Conservation (phyloP, 2,888 invertebrate genomes). For the Scaptomyza polygonia region DNA sequence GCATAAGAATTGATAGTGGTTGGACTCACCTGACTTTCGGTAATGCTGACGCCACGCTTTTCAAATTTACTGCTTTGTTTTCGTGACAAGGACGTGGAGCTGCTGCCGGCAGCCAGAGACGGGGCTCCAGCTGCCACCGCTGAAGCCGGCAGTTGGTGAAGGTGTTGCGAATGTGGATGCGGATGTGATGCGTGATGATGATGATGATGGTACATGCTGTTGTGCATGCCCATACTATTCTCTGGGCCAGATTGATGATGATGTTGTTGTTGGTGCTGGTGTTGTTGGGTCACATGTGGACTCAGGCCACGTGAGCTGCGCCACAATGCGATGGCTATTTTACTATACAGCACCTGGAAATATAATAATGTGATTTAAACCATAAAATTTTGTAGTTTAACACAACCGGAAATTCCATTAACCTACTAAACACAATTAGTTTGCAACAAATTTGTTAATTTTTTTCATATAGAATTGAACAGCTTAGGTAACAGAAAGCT, state of each 20-base stretch:
- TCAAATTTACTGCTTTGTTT: slow-evolving; percentile 85
- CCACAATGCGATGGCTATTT: slow-evolving; percentile 94
- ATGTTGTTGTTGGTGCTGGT: slow-evolving; percentile 55
- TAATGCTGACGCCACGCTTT: slow-evolving; percentile 84
- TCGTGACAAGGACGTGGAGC: slow-evolving; percentile 80
- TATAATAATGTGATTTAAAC: slow-evolving; percentile 7
- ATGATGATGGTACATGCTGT: slow-evolving; percentile 79
- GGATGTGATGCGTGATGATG: slow-evolving; percentile 59
- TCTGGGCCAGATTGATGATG: slow-evolving; percentile 57
- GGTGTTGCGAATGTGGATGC: slow-evolving; percentile 42
- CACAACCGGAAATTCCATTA: background rate
- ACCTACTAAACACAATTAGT: background rate
- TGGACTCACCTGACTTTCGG: slow-evolving; percentile 83
- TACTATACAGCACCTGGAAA: slow-evolving; percentile 90
- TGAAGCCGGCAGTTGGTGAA: slow-evolving; percentile 30
- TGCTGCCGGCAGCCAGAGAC: slow-evolving; percentile 61
- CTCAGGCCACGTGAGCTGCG: slow-evolving; percentile 89
- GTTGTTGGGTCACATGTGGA: slow-evolving; percentile 84
- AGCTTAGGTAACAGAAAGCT: too few species aligned
- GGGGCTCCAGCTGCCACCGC: slow-evolving; percentile 18
- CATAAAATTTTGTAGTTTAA: background rate
- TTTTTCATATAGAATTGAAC: background rate
- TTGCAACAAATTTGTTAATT: background rate
- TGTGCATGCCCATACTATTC: slow-evolving; percentile 78
- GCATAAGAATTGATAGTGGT: slow-evolving; percentile 17